Percentiles rank a stretch among this genome's conserved stretches.
These are phyloP conservation scores for Neolamprologus cancellatus DNA, from an alignment of 2,113 vertebrate species.

Conservation along the genomic window DNA sequence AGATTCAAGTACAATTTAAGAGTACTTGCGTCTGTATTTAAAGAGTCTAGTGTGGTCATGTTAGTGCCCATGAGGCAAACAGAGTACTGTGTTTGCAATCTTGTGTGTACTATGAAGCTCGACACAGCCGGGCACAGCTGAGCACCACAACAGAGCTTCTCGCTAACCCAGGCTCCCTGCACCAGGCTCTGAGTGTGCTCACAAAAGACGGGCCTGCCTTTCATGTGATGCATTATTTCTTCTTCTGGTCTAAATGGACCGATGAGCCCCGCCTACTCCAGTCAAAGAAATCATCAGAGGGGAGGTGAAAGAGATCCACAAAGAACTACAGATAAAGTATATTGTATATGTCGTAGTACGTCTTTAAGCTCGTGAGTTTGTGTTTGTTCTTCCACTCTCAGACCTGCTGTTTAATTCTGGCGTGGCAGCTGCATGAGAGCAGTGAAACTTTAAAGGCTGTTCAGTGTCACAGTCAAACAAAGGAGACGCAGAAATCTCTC, in stretches of 20 bases:
- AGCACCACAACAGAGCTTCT: not conserved
- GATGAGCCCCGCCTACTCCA: not conserved
- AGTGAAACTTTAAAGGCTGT: not conserved
- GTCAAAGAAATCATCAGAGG: not conserved
- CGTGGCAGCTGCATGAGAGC: not conserved
- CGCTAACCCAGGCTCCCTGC: not conserved
- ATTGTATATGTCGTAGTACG: not conserved
- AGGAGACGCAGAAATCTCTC: not conserved
- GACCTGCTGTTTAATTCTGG: not conserved
- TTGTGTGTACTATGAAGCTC: not conserved
- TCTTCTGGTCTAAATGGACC: not conserved
- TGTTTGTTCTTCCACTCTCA: not conserved
- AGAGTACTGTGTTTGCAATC: not conserved
- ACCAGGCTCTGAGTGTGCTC: not conserved
- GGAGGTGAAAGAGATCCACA: not conserved
- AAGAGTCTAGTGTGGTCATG: not conserved
- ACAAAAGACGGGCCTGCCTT: not conserved
- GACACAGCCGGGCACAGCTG: fast-evolving
- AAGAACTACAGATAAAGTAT: not conserved
- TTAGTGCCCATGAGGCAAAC: not conserved
- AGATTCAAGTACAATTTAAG: not conserved
- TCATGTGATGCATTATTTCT: not conserved
- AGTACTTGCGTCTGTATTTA: not conserved
- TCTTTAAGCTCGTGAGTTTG: not conserved
- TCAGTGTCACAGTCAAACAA: not conserved